Base-by-base conservation (phyloP, 2,888 invertebrate species). In the Charanyca ferruginea region DNA sequence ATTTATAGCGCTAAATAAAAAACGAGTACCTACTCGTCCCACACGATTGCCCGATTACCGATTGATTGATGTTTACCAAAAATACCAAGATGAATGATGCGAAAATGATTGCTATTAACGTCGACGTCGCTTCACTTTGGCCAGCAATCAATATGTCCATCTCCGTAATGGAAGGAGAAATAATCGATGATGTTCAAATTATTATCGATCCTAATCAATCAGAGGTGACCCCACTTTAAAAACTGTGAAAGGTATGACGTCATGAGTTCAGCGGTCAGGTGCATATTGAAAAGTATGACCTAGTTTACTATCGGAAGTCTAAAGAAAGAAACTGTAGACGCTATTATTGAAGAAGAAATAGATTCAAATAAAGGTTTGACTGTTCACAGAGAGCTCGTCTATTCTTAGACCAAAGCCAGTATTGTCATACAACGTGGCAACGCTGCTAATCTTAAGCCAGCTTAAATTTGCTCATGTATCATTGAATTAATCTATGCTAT, bases 41-140 rank as follows among this genome's bases (percentile, higher is more conserved):
- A 70, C 18, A 62, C 47, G 48, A 51, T 55, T 25, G 28, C 16
- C 25, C 25, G 0, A 38, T 42, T 28, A 45, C 55, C 7, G 44
- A 66, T 45, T 77, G 72, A 77, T 75, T 66, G 42, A 72, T 75
- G 59, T 60, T 59, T 22, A 59, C 51, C 49, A 6, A 69, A 69
- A 60, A 67, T 67, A 67, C 38, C 32, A 9, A 62, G 49, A 62
- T 72, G 66, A 66, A 62, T 66, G 62, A 67, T 63, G 77, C 35
- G 62, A 72, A 75, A 77, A 77, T 66, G 22, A 77, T 63, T 72
- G 62, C 72, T 67, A 63, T 75, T 72, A 77, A 59, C 58, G 77
- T 72, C 72, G 8, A 59, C 61, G 77, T 77, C 72, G 9, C 41
- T 11, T 61, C 49, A 51, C 51, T 48, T 62, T 48, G 32, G 77